A percentile compares a stretch with the other conserved stretches of the same genome.
These are phyloP conservation scores for Helostoma temminkii DNA, from an alignment of 2,797 vertebrate genomes.

Conservation along the genomic window DNA sequence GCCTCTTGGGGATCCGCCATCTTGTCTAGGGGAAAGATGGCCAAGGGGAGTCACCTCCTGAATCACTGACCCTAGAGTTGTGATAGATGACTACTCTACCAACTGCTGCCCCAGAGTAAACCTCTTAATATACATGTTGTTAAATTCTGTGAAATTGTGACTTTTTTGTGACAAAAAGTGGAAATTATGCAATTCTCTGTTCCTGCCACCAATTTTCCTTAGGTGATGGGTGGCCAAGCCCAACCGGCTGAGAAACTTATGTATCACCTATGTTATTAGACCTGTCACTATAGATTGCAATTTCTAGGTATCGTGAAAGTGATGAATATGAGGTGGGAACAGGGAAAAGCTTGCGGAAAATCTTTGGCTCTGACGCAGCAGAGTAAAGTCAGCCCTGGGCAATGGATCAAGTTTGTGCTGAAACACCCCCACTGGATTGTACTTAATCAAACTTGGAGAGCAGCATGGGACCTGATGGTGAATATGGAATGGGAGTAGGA, in stretches of 20 bases:
- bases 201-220: slow-evolving; percentile 14
- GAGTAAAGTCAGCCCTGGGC: slow-evolving; percentile 56
- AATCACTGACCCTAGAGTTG: no score
- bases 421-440: slow-evolving; percentile 55
- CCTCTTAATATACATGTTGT: no score
- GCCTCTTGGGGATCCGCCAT: no score
- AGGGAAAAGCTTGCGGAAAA: slow-evolving; percentile 37
- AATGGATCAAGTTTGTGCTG: slow-evolving; percentile 59
- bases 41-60: no score
- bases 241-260: slow-evolving; percentile 26
- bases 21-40: no score
- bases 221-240: slow-evolving; percentile 26
- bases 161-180: slow-evolving; percentile 28
- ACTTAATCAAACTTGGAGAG: slow-evolving; percentile 63
- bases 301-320: slow-evolving; percentile 50
- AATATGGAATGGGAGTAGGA: slow-evolving; percentile 35
- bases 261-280: slow-evolving; percentile 34
- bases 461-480: slow-evolving; percentile 39
- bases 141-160: not conserved
- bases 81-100: no score
- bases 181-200: slow-evolving; percentile 31
- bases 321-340: slow-evolving; percentile 59
- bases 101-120: no score
- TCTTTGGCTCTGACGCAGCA: slow-evolving; percentile 48
- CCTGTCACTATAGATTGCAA: slow-evolving; percentile 24